These are phyloP conservation scores for Slavum lentiscoides DNA, from an alignment of 2,888 invertebrate genomes.

Conservation along the genomic window DNA sequence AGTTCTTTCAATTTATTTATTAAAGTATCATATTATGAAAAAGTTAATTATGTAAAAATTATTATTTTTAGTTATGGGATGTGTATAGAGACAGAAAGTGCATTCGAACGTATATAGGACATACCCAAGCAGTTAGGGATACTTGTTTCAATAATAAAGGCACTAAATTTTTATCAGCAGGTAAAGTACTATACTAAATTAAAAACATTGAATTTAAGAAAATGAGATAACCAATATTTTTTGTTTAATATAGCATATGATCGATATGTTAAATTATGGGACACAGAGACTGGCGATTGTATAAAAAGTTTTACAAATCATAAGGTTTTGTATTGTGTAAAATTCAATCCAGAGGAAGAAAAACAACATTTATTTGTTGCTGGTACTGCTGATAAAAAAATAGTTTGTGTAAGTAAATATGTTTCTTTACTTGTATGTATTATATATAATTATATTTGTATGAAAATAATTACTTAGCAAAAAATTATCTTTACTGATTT, in stretches of 20 bases:
- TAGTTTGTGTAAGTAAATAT: conserved; percentile 82
- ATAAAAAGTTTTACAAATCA: conserved; percentile 87
- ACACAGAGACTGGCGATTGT: conserved; percentile 93
- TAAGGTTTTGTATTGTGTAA: conserved; percentile 97
- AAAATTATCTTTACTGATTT: conserved; percentile 56
- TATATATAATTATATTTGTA: conserved; percentile 29
- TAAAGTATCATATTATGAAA: not conserved
- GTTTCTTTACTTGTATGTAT: not conserved
- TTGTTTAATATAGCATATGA: conserved; percentile 73
- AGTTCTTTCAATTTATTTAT: conserved; percentile 44
- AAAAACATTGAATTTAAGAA: not conserved
- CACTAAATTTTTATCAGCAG: conserved; percentile 90
- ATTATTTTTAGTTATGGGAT: conserved; percentile 81
- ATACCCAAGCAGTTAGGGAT: conserved; percentile 94
- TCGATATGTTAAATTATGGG: conserved; percentile 97
- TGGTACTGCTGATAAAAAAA: conserved; percentile 98
- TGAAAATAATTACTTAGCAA: conserved; percentile 11
- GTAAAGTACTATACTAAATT: conserved; percentile 62
- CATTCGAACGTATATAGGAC: conserved; percentile 92
- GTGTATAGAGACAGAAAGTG: conserved; percentile 94
- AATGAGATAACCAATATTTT: not conserved
- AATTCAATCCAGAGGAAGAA: conserved; percentile 95
- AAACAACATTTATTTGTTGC: conserved; percentile 98
- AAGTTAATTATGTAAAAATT: conserved; percentile 7
- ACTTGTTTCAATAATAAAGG: conserved; percentile 94